Base-by-base conservation (phyloP, 2,888 invertebrate genomes). In the Phymatocera aterrima region DNA sequence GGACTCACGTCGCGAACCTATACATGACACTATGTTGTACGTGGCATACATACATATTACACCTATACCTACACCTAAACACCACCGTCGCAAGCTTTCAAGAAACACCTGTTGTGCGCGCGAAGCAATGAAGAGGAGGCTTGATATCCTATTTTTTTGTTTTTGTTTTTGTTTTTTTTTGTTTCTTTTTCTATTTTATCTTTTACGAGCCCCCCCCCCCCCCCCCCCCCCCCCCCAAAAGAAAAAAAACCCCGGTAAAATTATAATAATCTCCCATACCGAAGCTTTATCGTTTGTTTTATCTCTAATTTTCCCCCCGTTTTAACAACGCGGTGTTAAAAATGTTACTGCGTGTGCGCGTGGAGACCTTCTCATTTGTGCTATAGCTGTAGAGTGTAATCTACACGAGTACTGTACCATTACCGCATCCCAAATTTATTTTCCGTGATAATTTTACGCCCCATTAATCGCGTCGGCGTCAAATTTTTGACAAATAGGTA, bases 31-130 rank as follows among this genome's bases (percentile, higher is more conserved):
- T n/a, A n/a, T n/a, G n/a, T n/a, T n/a, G n/a, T n/a, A n/a, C n/a
- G n/a, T n/a, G n/a, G n/a, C n/a, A n/a, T n/a, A n/a, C n/a, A n/a
- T n/a, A n/a, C n/a, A n/a, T n/a, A n/a, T n/a, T n/a, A n/a, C n/a
- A n/a, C n/a, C n/a, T n/a, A n/a, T n/a, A n/a, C n/a, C n/a, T n/a
- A n/a, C n/a, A n/a, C n/a, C n/a, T n/a, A n/a, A n/a, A n/a, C n/a
- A 68, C 43, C 43, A 28, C 24, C 68, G 46, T 46, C 68, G n/a
- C n/a, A 46, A 46, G 68, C 28, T 68, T 68, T 46, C 43, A 15
- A 28, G 43, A 68, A 68, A 68, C 68, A 68, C 68, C 68, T 68
- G 68, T 68, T 68, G 68, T 68, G 15, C 68, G 68, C 40, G 43
- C 8, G 34, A 18, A 3, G 61, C 28, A 57, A 34, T 37, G 61